A percentile compares a stretch with the other conserved stretches of the same genome.
These are phyloP conservation scores for Steinernema khuongi DNA, from an alignment of 1,140 invertebrate species.

Conservation along the genomic window DNA sequence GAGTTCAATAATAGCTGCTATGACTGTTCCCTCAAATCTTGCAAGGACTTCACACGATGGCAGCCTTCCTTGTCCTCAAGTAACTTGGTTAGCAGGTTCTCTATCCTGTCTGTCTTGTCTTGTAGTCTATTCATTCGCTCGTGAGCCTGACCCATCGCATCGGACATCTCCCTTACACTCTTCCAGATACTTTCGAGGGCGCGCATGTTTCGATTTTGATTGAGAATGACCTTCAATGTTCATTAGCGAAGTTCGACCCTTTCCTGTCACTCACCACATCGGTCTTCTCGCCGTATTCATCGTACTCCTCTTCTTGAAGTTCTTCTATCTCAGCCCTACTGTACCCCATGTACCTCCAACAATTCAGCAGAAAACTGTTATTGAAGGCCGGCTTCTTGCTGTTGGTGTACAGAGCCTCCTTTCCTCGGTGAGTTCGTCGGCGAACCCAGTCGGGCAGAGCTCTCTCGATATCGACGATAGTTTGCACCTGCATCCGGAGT, in stretches of 20 bases:
- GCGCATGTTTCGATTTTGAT: neutral
- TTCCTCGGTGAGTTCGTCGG: neutral
- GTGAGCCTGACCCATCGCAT: neutral
- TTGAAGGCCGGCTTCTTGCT: neutral
- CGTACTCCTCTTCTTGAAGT: conserved; percentile 1
- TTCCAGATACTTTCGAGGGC: neutral
- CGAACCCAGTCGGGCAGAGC: neutral
- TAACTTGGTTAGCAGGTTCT: neutral
- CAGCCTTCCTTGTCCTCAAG: neutral
- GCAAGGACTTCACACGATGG: neutral
- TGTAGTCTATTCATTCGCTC: neutral
- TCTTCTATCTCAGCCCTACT: neutral
- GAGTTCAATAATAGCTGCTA: no score
- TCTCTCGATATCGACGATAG: neutral
- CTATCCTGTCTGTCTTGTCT: neutral
- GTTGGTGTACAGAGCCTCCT: neutral
- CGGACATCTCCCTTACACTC: neutral
- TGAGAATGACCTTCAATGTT: neutral
- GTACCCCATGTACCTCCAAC: neutral
- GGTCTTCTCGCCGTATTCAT: neutral
- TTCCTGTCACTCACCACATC: neutral
- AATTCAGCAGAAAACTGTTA: neutral
- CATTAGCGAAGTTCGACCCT: neutral
- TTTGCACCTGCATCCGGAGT: conserved; percentile 63
- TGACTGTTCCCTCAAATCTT: no score